Evolutionary conservation across 2,113 vertebrate species (phyloP).

Genomic region (Felis catus): F.catus_Fca126_mat1.0 CM031411.1:41305501-41306000

Average conservation of each 20-base stretch:
- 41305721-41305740: conserved; percentile 75
- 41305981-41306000: conserved; percentile 66
- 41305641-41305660: conserved; percentile 77
- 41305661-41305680: conserved; percentile 70
- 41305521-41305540: background rate
- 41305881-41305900: conserved; percentile 89
- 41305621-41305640: conserved; percentile 73
- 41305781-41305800: conserved; percentile 77
- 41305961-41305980: conserved; percentile 92
- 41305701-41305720: conserved; percentile 74
- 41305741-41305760: conserved; percentile 82
- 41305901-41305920: conserved; percentile 89
- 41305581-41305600: conserved; percentile 24
- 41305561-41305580: conserved; percentile 5
- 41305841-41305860: conserved; percentile 91
- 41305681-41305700: conserved; percentile 67
- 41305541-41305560: background rate
- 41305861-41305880: conserved; percentile 92
- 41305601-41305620: conserved; percentile 48
- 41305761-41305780: conserved; percentile 78
- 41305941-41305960: conserved; percentile 93
- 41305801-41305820: conserved; percentile 80
- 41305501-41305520: background rate
- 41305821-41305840: conserved; percentile 80
- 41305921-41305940: conserved; percentile 95